These are phyloP conservation scores for Portevinia maculata DNA, from an alignment of 2,888 invertebrate species.

Conservation along the genomic window DNA sequence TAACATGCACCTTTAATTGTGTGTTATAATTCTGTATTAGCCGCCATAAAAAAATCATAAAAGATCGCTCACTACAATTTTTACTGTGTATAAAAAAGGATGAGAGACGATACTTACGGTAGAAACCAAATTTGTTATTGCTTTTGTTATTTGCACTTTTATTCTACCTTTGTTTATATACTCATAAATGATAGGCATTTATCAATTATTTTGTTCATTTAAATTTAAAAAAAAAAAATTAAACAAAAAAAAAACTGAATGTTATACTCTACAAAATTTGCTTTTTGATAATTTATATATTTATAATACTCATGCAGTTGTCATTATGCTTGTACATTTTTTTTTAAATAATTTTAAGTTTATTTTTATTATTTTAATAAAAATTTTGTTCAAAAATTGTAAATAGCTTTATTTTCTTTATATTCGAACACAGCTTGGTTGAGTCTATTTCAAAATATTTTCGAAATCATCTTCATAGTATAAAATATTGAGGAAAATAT, in stretches of 20 bases:
- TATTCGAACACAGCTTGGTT: neutral
- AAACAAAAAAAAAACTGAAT: slow-evolving; percentile 28
- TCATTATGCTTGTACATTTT: slow-evolving; percentile 69
- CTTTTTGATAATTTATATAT: slow-evolving; percentile 48
- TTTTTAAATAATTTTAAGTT: slow-evolving; percentile 62
- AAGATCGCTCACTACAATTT: slow-evolving; percentile 14
- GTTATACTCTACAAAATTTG: slow-evolving; percentile 45
- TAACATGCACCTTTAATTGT: no score
- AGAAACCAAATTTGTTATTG: slow-evolving; percentile 42
- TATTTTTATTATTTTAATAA: slow-evolving; percentile 55
- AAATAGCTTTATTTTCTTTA: neutral
- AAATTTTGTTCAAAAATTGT: slow-evolving; percentile 54
- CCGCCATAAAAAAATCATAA: neutral
- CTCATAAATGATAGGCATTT: slow-evolving; percentile 42
- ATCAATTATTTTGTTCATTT: slow-evolving; percentile 20
- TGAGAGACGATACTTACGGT: slow-evolving; percentile 7
- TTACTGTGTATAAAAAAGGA: slow-evolving; percentile 1
- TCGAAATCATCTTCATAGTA: neutral
- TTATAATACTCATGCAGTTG: slow-evolving; percentile 70
- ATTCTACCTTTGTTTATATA: slow-evolving; percentile 41
- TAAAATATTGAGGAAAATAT: neutral
- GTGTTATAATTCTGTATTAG: neutral
- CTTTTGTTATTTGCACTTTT: slow-evolving; percentile 48
- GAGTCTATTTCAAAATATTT: neutral
- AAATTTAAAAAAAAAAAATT: slow-evolving; percentile 11